A percentile compares a stretch with the other conserved stretches of the same genome.
These are phyloP conservation scores for Gallinago solitaria DNA, from an alignment of 2,797 vertebrate genomes.

Conservation along the genomic window DNA sequence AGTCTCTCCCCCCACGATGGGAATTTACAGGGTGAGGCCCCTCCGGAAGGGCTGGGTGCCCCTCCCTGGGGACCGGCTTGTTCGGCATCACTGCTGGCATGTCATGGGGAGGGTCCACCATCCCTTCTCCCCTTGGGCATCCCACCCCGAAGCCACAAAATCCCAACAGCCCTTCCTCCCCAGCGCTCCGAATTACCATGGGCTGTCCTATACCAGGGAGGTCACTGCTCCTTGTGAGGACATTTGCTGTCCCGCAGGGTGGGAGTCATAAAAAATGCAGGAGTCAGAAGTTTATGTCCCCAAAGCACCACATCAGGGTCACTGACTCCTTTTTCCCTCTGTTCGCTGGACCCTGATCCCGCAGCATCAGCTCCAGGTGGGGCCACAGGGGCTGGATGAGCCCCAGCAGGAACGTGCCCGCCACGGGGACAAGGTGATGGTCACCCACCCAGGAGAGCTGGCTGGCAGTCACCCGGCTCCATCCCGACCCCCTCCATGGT, in stretches of 20 bases:
- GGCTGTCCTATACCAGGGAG: fast-evolving
- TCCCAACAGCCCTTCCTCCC: not conserved
- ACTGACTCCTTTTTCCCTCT: not conserved
- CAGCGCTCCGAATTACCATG: fast-evolving
- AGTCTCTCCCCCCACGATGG: not conserved
- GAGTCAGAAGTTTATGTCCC: not conserved
- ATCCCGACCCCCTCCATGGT: not conserved
- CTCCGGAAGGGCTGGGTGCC: not conserved
- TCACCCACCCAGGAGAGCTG: not conserved
- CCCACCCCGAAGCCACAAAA: not conserved
- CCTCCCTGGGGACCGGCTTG: not conserved
- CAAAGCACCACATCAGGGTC: not conserved
- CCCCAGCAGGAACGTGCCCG: fast-evolving
- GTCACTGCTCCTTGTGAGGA: not conserved
- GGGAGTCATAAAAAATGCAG: not conserved
- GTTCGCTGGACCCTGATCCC: not conserved
- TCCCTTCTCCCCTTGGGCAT: not conserved
- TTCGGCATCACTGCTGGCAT: not conserved
- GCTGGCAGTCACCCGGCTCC: not conserved
- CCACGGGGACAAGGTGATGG: not conserved
- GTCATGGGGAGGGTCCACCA: not conserved
- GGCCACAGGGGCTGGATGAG: not conserved
- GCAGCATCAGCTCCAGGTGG: fast-evolving
- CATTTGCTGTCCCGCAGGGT: not conserved
- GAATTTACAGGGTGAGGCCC: not conserved